These are phyloP conservation scores for Eupithecia subumbrata DNA, from an alignment of 2,888 invertebrate genomes.

Conservation along the genomic window DNA sequence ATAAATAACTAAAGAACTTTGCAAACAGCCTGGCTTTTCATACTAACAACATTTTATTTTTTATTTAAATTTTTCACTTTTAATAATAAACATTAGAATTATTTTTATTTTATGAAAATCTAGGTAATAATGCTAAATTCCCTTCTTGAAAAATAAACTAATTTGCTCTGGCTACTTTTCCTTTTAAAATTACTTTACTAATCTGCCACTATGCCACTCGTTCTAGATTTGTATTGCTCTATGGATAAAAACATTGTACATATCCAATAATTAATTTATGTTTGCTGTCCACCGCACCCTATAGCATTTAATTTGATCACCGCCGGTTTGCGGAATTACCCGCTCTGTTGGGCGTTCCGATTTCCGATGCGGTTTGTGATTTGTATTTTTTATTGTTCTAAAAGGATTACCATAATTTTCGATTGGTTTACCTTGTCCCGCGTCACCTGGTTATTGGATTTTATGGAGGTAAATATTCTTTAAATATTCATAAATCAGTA, in stretches of 20 bases:
- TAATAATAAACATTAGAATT: too few relatives aligned
- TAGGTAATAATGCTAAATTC: too few relatives aligned
- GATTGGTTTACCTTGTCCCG: neutral
- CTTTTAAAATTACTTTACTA: neutral
- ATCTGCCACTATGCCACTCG: neutral
- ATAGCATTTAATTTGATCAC: slow-evolving; percentile 46
- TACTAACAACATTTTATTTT: too few relatives aligned
- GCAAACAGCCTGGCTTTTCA: too few relatives aligned
- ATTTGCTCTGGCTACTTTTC: neutral
- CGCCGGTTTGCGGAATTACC: slow-evolving; percentile 41
- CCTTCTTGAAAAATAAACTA: neutral
- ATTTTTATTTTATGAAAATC: too few relatives aligned
- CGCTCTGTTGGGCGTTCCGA: slow-evolving; percentile 31
- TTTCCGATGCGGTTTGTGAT: slow-evolving; percentile 33
- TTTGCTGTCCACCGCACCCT: slow-evolving; percentile 26
- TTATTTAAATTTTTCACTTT: too few relatives aligned
- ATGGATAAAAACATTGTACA: neutral
- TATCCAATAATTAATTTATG: slow-evolving; percentile 38
- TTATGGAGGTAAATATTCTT: neutral
- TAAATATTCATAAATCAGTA: too few relatives aligned
- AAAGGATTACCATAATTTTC: slow-evolving; percentile 1
- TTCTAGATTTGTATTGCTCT: neutral
- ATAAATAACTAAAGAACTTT: neutral
- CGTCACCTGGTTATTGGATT: neutral
- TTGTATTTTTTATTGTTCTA: slow-evolving; percentile 31